phyloP scores from a whole-genome alignment of 2,113 vertebrate species.

The Apodemus sylvaticus region DNA sequence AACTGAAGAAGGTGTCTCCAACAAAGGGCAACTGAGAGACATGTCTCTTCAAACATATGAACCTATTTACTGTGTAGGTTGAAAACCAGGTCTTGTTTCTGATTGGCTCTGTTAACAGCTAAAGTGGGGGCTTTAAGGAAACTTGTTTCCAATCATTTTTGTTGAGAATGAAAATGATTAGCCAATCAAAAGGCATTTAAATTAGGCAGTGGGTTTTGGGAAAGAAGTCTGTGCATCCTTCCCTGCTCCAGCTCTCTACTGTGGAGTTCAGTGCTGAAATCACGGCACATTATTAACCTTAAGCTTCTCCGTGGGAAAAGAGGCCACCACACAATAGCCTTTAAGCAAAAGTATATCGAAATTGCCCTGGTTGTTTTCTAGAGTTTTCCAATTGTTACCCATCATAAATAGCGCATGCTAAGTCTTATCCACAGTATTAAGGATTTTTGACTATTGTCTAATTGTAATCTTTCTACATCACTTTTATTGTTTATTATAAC shows the following conservation, averaged over 20 bases:
- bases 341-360: slow-evolving; percentile 75
- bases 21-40: slow-evolving; percentile 48
- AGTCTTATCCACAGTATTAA: slow-evolving; percentile 50
- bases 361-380: slow-evolving; percentile 62
- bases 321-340: slow-evolving; percentile 76
- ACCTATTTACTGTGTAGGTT: slow-evolving; percentile 59
- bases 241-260: slow-evolving; percentile 76
- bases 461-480: slow-evolving; percentile 61
- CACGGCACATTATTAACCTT: slow-evolving; percentile 79
- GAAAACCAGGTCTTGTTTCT: slow-evolving; percentile 73
- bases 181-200: slow-evolving; percentile 75
- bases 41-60: slow-evolving; percentile 63
- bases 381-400: not conserved
- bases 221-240: slow-evolving; percentile 71
- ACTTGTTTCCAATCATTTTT: slow-evolving; percentile 72
- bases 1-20: slow-evolving; percentile 45
- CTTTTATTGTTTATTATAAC: slow-evolving; percentile 63
- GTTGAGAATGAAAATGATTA: slow-evolving; percentile 66
- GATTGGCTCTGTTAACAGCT: slow-evolving; percentile 72
- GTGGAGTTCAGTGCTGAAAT: slow-evolving; percentile 73
- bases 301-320: slow-evolving; percentile 73
- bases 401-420: slow-evolving; percentile 69
- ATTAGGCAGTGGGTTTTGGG: slow-evolving; percentile 70
- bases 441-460: slow-evolving; percentile 36
- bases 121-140: slow-evolving; percentile 51